Conservation (phyloP, 2,113 vertebrate species). For the Philantomba maxwellii region DNA sequence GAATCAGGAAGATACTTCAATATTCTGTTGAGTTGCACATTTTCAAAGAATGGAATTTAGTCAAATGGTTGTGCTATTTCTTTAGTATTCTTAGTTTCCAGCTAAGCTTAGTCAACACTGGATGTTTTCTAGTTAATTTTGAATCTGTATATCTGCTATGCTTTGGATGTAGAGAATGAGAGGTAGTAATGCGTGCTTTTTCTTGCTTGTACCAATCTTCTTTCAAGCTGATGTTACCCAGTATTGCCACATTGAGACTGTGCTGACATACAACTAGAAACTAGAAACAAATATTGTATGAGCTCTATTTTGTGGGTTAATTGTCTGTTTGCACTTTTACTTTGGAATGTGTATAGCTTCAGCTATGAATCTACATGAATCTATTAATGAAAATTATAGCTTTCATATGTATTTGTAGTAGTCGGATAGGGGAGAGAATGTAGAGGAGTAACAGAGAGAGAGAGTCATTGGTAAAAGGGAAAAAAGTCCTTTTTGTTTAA, state of each 20-base stretch:
- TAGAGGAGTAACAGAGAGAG: not conserved
- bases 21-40: not conserved
- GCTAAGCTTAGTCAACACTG: not conserved
- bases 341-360: slow-evolving; percentile 56
- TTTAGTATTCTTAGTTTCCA: not conserved
- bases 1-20: not conserved
- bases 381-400: slow-evolving; percentile 78
- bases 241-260: not conserved
- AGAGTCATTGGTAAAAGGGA: not conserved
- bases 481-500: slow-evolving; percentile 8
- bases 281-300: slow-evolving; percentile 50
- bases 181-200: not conserved
- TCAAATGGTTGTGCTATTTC: not conserved
- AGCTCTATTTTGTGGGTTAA: slow-evolving; percentile 61
- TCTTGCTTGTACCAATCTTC: not conserved
- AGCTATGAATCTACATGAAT: slow-evolving; percentile 67
- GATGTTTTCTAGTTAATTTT: not conserved
- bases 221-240: not conserved
- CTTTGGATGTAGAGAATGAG: not conserved
- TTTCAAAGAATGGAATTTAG: slow-evolving; percentile 7
- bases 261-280: slow-evolving; percentile 36
- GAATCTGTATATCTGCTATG: not conserved
- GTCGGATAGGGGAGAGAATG: not conserved
- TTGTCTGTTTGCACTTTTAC: slow-evolving; percentile 68
- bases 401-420: slow-evolving; percentile 65